Base-by-base conservation (phyloP, 1,140 invertebrate genomes). In the Zaprionus ghesquierei region DNA sequence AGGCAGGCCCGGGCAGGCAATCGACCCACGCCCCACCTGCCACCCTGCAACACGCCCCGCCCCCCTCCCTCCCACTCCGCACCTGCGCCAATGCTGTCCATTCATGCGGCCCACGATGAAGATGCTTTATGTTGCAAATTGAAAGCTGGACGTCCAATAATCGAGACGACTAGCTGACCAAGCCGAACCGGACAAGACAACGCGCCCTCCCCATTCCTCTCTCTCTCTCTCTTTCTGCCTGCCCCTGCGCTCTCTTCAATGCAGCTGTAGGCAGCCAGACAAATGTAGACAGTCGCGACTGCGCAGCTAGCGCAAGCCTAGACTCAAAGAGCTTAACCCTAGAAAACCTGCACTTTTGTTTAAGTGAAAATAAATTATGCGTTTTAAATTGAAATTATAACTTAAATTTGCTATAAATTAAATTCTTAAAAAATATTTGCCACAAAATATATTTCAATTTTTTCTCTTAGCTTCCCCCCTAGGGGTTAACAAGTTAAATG, bases 121-220 rank as follows among this genome's bases (percentile, higher is more conserved):
- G 84, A 89, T 89, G 84, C 84, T 87, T 87, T 87, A 89, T 89
- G 84, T 84, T 89, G 84, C 84, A 89, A 89, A 89, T 89, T 89
- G 84, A 89, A 89, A 89, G 84, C 84, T 87, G 84, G 84, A 87
- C 84, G 81, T 89, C 84, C 84, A 87, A 87, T 89, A 73, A 73
- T 73, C 70, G 68, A 70, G 72, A 68, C 84, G 79, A 85, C 81
- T 86, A 41, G 77, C 69, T 55, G 55, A 60, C 70, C 64, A 73
- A 53, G 54, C 60, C 44, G 53, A 64, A 53, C 69, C 51, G 51
- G 53, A 22, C 33, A 60, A 44, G 55, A 20, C 35, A 60, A 12
- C 29, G n/a, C 29, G 6, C 5, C 20, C 15, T 3, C 5, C 50
- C 22, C 1, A 25, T 20, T 15, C n/a, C 9, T 8, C 41, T 22